Conservation (phyloP, 2,888 invertebrate genomes). For the Xylota segnis region DNA sequence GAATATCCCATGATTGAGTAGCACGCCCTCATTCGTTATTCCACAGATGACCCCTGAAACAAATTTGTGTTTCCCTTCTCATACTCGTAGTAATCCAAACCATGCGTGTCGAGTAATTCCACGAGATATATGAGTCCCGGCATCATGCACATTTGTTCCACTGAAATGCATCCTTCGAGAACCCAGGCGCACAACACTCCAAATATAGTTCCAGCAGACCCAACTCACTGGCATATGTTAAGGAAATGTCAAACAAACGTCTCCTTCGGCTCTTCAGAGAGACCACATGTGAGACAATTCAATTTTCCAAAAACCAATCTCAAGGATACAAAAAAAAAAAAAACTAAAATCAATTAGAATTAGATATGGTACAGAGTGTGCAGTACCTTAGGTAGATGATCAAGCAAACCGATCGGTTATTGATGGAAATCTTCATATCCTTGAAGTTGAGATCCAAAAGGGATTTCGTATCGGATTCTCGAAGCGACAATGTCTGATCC, state of each 20-base stretch:
- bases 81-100: slow-evolving; percentile 42
- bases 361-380: slow-evolving; percentile 63
- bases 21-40: slow-evolving; percentile 71
- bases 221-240: slow-evolving; percentile 66
- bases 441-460: slow-evolving; percentile 39
- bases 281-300: slow-evolving; percentile 69
- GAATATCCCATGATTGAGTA: slow-evolving; percentile 52
- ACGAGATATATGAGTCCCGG: slow-evolving; percentile 51
- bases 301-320: slow-evolving; percentile 47
- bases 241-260: slow-evolving; percentile 72
- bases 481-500: slow-evolving; percentile 66
- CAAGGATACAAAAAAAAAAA: slow-evolving; percentile 29
- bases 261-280: slow-evolving; percentile 25
- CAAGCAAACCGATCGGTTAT: slow-evolving; percentile 18
- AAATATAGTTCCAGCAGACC: slow-evolving; percentile 42
- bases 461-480: slow-evolving; percentile 50
- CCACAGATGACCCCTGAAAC: slow-evolving; percentile 66
- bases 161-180: slow-evolving; percentile 41
- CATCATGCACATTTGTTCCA: slow-evolving; percentile 70
- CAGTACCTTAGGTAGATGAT: slow-evolving; percentile 29
- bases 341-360: slow-evolving; percentile 69
- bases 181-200: neutral
- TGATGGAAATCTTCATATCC: slow-evolving; percentile 52
- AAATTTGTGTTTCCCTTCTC: slow-evolving; percentile 23
- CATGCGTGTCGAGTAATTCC: slow-evolving; percentile 66